Percentiles rank a stretch among this genome's conserved stretches.
Conservation (phyloP, 2,797 vertebrate species). For the Chelon auratus region DNA sequence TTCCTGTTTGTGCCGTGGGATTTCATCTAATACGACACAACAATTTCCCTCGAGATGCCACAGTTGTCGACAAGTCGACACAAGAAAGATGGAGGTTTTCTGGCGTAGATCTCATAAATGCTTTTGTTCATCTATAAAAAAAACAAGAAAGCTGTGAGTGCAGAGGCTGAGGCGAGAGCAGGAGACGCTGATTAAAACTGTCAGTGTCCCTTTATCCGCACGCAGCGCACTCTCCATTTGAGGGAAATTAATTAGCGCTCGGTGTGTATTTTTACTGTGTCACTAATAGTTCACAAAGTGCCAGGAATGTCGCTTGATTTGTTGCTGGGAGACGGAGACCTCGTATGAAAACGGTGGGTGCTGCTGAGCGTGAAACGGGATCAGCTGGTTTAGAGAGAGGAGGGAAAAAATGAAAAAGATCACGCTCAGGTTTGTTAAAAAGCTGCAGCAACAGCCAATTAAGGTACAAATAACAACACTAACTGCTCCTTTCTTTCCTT, state of each 20-base stretch:
- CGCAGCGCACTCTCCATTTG: constrained; percentile 16
- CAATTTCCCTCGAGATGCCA: too few species aligned
- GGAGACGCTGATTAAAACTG: constrained; percentile 44
- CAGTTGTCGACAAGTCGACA: too few species aligned
- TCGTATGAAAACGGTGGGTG: constrained; percentile 25
- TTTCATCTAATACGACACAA: background rate
- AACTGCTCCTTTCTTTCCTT: constrained; percentile 20
- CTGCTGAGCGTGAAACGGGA: constrained; percentile 71
- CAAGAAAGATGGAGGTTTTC: too few species aligned
- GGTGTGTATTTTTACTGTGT: constrained; percentile 65
- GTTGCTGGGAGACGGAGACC: constrained; percentile 43
- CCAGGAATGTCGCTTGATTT: constrained; percentile 59
- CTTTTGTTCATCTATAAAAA: constrained; percentile 21
- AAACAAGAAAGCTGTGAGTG: constrained; percentile 16
- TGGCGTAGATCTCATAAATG: constrained; percentile 20
- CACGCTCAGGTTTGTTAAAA: constrained; percentile 52
- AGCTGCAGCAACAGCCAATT: constrained; percentile 64
- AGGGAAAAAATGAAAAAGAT: background rate
- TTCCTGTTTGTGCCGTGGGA: background rate
- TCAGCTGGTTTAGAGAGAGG: constrained; percentile 52
- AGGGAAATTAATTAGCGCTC: constrained; percentile 67
- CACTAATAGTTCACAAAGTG: constrained; percentile 65
- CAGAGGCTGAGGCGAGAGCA: constrained; percentile 26
- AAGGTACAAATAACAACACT: constrained; percentile 46
- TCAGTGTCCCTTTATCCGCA: constrained; percentile 51